Conservation (phyloP, 92 coral and sea anemone genomes). For the Zoanthus gigantus region DNA sequence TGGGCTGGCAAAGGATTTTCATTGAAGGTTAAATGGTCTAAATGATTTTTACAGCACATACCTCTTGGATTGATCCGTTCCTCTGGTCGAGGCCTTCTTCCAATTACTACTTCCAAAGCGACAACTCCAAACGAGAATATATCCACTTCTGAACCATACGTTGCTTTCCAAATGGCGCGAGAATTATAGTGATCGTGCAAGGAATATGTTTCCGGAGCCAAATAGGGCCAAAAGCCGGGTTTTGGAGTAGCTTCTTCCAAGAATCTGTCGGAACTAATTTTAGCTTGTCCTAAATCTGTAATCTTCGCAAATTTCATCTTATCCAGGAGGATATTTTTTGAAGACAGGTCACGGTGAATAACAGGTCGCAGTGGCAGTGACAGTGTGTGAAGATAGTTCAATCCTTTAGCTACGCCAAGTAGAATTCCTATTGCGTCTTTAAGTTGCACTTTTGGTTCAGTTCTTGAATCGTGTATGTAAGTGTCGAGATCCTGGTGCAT, state of each 20-base stretch:
- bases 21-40: no score
- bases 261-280: not conserved
- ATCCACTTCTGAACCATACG: slow-evolving; percentile 63
- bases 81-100: slow-evolving; percentile 54
- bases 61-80: slow-evolving; percentile 36
- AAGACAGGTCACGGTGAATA: slow-evolving; percentile 67
- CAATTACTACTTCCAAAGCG: slow-evolving; percentile 54
- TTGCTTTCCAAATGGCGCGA: not conserved
- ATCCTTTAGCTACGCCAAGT: slow-evolving; percentile 61
- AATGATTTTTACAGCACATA: not conserved
- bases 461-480: slow-evolving; percentile 41
- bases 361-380: slow-evolving; percentile 21
- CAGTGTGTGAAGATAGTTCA: slow-evolving; percentile 55
- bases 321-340: slow-evolving; percentile 63
- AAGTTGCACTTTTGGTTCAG: slow-evolving; percentile 52
- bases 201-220: slow-evolving; percentile 66
- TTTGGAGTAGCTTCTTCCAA: slow-evolving; percentile 35
- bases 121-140: slow-evolving; percentile 70
- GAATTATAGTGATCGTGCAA: not conserved
- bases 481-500: slow-evolving; percentile 56
- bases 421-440: slow-evolving; percentile 54
- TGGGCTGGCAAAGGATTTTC: no score
- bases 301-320: slow-evolving; percentile 56
- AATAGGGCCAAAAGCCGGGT: slow-evolving; percentile 51
- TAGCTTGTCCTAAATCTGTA: slow-evolving; percentile 70